These are phyloP conservation scores for Malachius bipustulatus DNA, from an alignment of 2,888 invertebrate genomes.

Conservation along the genomic window DNA sequence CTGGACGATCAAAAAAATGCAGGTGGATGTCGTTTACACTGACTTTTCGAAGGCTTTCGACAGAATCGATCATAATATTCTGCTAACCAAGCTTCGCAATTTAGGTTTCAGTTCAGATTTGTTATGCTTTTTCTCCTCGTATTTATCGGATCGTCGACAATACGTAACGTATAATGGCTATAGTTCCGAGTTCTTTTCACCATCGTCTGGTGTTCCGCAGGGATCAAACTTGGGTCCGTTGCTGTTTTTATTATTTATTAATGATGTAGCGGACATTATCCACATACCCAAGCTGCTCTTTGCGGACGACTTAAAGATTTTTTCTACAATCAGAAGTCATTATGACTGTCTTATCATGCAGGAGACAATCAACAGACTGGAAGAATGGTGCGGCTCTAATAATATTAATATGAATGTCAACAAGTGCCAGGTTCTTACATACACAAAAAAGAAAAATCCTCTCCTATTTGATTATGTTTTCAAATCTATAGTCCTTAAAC, in stretches of 20 bases:
- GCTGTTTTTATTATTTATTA: not conserved
- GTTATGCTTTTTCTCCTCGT: not conserved
- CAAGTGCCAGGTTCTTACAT: not conserved
- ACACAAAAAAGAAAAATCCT: constrained; percentile 1
- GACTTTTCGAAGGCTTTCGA: constrained; percentile 1
- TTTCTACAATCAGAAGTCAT: not conserved
- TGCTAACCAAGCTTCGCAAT: not conserved
- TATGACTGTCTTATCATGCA: not conserved
- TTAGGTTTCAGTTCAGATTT: not conserved
- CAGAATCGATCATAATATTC: not conserved
- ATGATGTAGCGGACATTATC: not conserved
- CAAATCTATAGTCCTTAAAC: no score
- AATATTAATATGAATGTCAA: not conserved
- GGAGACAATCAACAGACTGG: not conserved
- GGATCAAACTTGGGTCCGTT: not conserved
- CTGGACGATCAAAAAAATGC: not conserved
- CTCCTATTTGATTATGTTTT: no score
- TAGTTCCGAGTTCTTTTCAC: not conserved
- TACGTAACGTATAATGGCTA: not conserved
- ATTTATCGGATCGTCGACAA: not conserved
- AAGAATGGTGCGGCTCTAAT: not conserved
- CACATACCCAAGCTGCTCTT: not conserved
- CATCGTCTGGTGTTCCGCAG: not conserved
- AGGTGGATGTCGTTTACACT: constrained; percentile 2
- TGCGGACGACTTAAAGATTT: not conserved